These are phyloP conservation scores for Mus minutoides DNA, from an alignment of 2,797 vertebrate genomes.

Conservation along the genomic window DNA sequence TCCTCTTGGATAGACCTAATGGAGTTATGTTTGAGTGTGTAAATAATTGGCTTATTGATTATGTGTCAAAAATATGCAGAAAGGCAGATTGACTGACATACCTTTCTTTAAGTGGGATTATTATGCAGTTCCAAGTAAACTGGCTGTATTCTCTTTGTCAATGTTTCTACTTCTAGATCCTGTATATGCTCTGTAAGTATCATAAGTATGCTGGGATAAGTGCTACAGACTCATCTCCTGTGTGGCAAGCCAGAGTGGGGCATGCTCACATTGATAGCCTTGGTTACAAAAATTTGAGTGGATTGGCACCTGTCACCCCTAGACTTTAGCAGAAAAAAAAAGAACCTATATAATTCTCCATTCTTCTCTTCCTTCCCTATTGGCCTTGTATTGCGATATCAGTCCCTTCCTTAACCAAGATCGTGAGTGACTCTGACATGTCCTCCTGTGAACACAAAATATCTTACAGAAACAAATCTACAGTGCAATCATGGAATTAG, in stretches of 20 bases:
- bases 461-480: background rate
- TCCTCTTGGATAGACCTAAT: background rate
- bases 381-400: background rate
- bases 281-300: background rate
- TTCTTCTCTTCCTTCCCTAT: background rate
- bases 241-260: background rate
- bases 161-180: background rate
- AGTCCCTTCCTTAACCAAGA: background rate
- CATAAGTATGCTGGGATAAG: background rate
- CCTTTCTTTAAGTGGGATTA: background rate
- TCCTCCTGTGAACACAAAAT: background rate
- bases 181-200: background rate
- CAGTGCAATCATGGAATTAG: background rate
- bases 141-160: background rate
- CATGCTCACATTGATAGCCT: background rate
- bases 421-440: background rate
- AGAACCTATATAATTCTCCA: background rate
- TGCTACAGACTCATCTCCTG: background rate
- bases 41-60: slow-evolving; percentile 24
- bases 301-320: background rate
- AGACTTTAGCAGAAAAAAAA: background rate
- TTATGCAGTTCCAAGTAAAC: background rate
- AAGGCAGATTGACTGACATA: background rate
- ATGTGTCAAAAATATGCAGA: background rate
- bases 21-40: background rate